These are phyloP conservation scores for Drosophila sproati DNA, from an alignment of 1,140 invertebrate genomes.

Conservation along the genomic window DNA sequence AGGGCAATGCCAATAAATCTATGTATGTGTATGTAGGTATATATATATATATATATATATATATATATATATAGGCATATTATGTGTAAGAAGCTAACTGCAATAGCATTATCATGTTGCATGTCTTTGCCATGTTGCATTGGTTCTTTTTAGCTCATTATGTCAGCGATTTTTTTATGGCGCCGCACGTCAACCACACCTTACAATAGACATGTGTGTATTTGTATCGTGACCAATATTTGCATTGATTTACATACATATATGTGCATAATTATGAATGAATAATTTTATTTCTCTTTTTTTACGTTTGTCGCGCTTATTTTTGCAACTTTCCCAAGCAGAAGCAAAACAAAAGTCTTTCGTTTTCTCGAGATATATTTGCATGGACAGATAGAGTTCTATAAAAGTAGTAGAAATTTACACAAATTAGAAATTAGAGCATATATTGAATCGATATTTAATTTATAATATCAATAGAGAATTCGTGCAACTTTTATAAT, in stretches of 20 bases:
- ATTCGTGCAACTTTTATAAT: too few species aligned
- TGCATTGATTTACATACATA: constrained; percentile 41
- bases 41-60: neutral
- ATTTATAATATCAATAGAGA: too few species aligned
- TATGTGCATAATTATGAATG: constrained; percentile 30
- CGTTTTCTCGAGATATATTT: too few species aligned
- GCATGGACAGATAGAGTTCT: too few species aligned
- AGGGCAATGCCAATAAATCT: constrained; percentile 54
- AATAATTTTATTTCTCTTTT: constrained; percentile 7
- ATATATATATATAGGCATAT: neutral
- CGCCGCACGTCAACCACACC: constrained; percentile 37
- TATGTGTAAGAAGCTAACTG: neutral
- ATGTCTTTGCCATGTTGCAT: constrained; percentile 15
- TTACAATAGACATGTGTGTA: constrained; percentile 19
- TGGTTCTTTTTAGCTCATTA: constrained; percentile 59
- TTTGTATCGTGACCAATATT: constrained; percentile 42
- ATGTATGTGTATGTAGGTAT: constrained; percentile 1
- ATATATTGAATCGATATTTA: too few species aligned
- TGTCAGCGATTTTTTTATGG: constrained; percentile 48
- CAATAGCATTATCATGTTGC: constrained; percentile 1
- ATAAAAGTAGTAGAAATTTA: too few species aligned
- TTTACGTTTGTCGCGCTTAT: neutral
- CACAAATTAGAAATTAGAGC: too few species aligned
- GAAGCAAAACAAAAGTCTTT: too few species aligned
- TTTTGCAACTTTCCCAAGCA: too few species aligned